Evolutionary conservation across 2,113 vertebrate species (phyloP).

Genomic region (Bucco capensis): DNA sequence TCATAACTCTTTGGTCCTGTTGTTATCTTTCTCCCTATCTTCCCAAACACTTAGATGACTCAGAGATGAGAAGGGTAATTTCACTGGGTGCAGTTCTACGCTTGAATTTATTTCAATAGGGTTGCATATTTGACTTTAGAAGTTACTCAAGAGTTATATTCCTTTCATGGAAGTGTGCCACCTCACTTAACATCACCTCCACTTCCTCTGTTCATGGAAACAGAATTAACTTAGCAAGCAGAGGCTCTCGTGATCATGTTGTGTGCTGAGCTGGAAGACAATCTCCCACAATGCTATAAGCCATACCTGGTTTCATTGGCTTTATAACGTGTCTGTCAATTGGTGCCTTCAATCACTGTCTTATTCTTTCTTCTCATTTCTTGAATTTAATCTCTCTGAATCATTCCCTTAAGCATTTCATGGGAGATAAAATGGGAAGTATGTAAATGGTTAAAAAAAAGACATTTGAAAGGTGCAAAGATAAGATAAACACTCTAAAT

Average conservation of each 20-base stretch:
- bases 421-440: not conserved
- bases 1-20: not conserved
- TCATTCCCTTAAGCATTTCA: not conserved
- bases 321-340: not conserved
- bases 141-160: conserved; percentile 20
- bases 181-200: not conserved
- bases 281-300: not conserved
- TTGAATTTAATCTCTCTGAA: not conserved
- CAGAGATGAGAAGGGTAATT: not conserved
- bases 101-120: not conserved
- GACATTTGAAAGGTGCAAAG: conserved; percentile 55
- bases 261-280: not conserved
- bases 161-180: not conserved
- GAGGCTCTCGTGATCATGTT: not conserved
- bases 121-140: not conserved
- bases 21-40: not conserved
- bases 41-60: not conserved
- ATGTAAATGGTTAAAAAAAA: conserved; percentile 54
- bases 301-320: not conserved
- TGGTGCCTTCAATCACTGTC: not conserved
- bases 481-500: conserved; percentile 57
- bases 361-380: not conserved
- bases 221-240: not conserved
- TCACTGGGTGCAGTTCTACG: not conserved
- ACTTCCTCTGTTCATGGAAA: not conserved